phyloP scores from a whole-genome alignment of 1,140 invertebrate species.

The Neoseiulus cucumeris region DNA sequence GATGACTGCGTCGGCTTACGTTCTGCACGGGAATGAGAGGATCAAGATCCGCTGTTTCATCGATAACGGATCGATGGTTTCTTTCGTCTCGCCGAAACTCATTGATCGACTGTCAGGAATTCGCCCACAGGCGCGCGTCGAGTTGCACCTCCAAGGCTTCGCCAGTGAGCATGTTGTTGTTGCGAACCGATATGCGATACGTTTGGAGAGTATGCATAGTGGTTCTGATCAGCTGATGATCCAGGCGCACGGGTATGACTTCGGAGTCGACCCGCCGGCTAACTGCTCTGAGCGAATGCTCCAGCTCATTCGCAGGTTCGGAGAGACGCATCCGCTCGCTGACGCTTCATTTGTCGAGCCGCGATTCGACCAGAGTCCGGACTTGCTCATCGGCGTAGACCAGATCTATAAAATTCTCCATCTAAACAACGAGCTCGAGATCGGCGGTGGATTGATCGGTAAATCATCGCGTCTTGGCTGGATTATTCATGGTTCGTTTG shows the following conservation, averaged over 20 bases:
- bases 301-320: neutral
- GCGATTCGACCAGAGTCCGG: neutral
- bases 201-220: neutral
- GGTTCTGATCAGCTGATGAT: neutral
- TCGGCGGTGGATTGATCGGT: neutral
- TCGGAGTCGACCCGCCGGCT: neutral
- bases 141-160: neutral
- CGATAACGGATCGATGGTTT: neutral
- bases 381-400: neutral
- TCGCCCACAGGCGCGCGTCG: neutral
- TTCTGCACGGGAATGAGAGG: neutral
- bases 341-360: neutral
- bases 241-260: neutral
- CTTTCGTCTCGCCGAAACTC: neutral
- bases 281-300: neutral
- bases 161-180: neutral
- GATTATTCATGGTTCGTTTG: neutral
- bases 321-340: neutral
- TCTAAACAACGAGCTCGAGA: neutral
- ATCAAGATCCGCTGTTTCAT: neutral
- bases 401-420: neutral
- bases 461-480: neutral
- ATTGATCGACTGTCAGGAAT: neutral
- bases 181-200: neutral
- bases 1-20: neutral